phyloP scores from a whole-genome alignment of 2,113 vertebrate species.

The Hippocampus guttulatus region DNA sequence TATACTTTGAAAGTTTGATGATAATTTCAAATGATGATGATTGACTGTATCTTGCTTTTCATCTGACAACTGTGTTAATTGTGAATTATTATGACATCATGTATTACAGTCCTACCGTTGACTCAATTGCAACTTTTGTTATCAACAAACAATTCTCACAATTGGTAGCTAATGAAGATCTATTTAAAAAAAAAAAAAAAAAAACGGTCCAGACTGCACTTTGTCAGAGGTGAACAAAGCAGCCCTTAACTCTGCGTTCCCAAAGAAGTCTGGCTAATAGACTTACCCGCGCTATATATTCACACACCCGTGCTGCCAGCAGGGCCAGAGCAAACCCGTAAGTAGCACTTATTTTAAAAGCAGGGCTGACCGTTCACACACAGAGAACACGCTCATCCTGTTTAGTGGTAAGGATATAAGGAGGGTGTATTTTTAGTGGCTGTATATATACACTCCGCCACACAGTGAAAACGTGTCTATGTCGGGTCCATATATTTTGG shows the following conservation, averaged over 20 bases:
- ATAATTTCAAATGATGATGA: no score
- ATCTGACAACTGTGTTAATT: no score
- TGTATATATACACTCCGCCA: constrained; percentile 23
- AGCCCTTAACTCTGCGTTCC: neutral
- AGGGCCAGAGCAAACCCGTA: constrained; percentile 48
- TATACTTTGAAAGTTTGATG: no score
- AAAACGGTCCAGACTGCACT: neutral
- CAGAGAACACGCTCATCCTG: constrained; percentile 60
- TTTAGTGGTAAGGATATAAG: constrained; percentile 67
- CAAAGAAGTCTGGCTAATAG: constrained; percentile 38
- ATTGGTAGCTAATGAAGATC: neutral
- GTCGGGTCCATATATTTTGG: neutral
- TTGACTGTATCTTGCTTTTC: no score
- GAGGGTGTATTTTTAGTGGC: constrained; percentile 60
- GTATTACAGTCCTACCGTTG: no score
- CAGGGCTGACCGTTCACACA: constrained; percentile 39
- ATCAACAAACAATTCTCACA: neutral
- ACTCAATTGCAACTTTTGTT: no score
- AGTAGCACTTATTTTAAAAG: constrained; percentile 58
- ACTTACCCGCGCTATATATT: constrained; percentile 39
- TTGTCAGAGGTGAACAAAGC: neutral
- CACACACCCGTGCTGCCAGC: constrained; percentile 9
- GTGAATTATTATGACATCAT: no score
- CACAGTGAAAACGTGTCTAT: constrained; percentile 27
- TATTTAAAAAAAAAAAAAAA: neutral